Evolutionary conservation across 2,888 invertebrate species (phyloP), one percentile per base, ranked within the genome.

Genomic region (Anticlea derivata): DNA sequence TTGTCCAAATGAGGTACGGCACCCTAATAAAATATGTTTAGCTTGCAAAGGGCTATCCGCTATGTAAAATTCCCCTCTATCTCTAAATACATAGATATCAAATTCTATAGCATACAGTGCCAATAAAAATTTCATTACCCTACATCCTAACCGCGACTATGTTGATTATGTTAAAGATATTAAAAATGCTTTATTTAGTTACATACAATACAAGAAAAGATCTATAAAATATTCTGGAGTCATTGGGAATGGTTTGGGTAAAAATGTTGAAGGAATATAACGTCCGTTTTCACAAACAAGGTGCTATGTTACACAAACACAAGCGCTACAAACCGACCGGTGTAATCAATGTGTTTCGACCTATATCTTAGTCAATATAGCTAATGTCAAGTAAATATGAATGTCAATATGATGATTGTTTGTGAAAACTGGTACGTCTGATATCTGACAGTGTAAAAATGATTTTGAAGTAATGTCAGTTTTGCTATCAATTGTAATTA

Each of bases 151-250:
- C 24, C 41, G 57, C 55, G 39, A 46, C 54, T 58, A 55, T 54
- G 26, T 24, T 51, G 55, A 60, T 55, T 59, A 61, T 52, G 54
- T 54, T 58, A 58, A 60, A 55, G 60, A 58, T 62, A 55, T 58
- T 50, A 53, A 57, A 17, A 57, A 61, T 41, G 58, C 41, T 59
- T 17, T 17, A 17, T 17, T 59, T 65, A 57, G 59, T 57, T 58
- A 66, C n/a, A n/a, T n/a, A 17, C 63, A 65, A 58, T 63, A 70
- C 58, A 68, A 68, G 74, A 78, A 79, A 78, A 73, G 63, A 71
- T 70, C 77, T 79, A 78, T 73, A 79, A 80, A 80, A 80, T 76
- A 75, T 70, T 58, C 58, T 60, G 60, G 68, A 64, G 55, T 65
- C 63, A 64, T 67, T 63, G 63, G 58, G 53, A 43, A 52, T 58